Percentiles rank a stretch among this genome's conserved stretches.
Conservation (phyloP, 2,888 invertebrate species). For the Cancer borealis region DNA sequence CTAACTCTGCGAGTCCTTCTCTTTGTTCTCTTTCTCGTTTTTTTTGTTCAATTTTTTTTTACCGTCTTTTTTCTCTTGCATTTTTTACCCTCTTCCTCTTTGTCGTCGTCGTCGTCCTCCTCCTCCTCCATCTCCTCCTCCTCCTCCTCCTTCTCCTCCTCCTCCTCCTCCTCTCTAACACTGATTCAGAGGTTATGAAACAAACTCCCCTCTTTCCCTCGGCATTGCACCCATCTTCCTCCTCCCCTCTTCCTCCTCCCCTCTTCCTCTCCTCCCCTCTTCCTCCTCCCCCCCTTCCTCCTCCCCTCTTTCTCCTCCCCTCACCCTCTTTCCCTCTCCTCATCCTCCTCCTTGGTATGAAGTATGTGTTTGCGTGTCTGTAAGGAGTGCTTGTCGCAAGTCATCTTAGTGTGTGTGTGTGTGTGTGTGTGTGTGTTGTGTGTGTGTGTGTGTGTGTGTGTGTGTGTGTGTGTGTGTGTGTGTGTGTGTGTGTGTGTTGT, state of each 20-base stretch:
- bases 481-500: constrained; percentile 32
- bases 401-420: neutral
- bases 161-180: neutral
- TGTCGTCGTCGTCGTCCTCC: neutral
- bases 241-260: neutral
- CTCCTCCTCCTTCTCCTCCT: neutral
- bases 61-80: neutral
- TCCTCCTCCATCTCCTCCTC: neutral
- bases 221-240: neutral
- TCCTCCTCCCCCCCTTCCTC: neutral
- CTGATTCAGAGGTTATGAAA: too few relatives aligned
- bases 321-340: too few relatives aligned
- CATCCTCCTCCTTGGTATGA: neutral
- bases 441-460: constrained; percentile 17
- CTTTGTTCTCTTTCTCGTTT: neutral
- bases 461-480: neutral
- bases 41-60: neutral
- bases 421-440: constrained; percentile 32
- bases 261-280: too few relatives aligned
- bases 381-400: neutral
- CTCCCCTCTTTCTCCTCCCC: neutral
- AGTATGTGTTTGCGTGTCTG: neutral
- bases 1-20: neutral
- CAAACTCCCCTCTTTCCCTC: neutral
- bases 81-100: neutral